Evolutionary conservation across 2,797 vertebrate genomes (phyloP).

Genomic region (Manis pentadactyla): DNA sequence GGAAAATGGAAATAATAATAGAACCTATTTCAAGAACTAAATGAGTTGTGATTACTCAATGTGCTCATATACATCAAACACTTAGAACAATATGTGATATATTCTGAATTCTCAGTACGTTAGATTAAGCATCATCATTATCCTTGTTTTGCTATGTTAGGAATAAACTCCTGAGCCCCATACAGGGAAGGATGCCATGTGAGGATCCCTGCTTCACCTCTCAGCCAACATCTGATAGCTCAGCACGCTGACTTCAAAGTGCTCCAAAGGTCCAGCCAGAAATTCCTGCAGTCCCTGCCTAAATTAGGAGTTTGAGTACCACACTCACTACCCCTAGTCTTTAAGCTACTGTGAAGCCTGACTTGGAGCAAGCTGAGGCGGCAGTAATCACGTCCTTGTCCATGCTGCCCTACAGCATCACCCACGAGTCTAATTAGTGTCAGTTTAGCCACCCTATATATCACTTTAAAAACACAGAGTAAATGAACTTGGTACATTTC

Average conservation of each 20-base stretch:
- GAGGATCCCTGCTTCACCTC: neutral
- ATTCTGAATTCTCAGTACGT: neutral
- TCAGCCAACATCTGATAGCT: neutral
- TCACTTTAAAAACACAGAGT: conserved; percentile 69
- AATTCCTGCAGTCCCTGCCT: neutral
- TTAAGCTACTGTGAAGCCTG: neutral
- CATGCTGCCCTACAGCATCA: neutral
- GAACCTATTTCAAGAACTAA: neutral
- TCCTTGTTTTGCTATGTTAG: rapidly evolving
- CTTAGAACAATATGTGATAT: neutral
- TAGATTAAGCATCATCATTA: neutral
- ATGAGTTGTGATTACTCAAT: neutral
- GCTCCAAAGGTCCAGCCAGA: neutral
- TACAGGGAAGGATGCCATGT: neutral
- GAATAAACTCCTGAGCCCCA: neutral
- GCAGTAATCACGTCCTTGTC: neutral
- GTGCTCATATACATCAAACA: neutral
- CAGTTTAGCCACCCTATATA: conserved; percentile 45
- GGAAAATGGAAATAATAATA: neutral
- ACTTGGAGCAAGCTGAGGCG: neutral
- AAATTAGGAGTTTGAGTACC: neutral
- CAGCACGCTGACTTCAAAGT: neutral
- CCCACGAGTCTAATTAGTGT: conserved; percentile 35
- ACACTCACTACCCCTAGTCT: neutral
- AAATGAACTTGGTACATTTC: conserved; percentile 69